Evolutionary conservation across 2,113 vertebrate species (phyloP).

Genomic region (Actenoides hombroni): DNA sequence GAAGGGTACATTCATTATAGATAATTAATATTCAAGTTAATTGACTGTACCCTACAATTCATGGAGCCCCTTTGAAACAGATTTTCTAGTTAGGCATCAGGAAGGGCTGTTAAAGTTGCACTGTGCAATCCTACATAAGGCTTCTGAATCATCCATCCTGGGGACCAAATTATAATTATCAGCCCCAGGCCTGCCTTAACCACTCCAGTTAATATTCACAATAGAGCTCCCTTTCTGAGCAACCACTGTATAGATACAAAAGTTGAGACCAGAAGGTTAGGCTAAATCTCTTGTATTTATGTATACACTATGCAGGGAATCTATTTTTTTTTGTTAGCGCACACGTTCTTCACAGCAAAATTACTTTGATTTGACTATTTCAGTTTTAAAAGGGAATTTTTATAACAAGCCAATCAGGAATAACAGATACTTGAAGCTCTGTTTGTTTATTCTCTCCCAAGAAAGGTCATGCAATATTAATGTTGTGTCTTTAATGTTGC

Average conservation of each 20-base stretch:
- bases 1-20: constrained; percentile 78
- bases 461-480: constrained; percentile 29
- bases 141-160: not conserved
- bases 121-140: not conserved
- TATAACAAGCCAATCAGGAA: constrained; percentile 3
- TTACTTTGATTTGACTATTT: constrained; percentile 43
- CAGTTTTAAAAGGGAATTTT: constrained; percentile 45
- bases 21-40: constrained; percentile 82
- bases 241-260: not conserved
- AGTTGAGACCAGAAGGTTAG: constrained; percentile 31
- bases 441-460: not conserved
- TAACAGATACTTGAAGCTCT: not conserved
- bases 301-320: not conserved
- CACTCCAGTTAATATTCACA: constrained; percentile 17
- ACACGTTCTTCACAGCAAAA: not conserved
- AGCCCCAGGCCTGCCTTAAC: constrained; percentile 9
- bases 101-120: constrained; percentile 52
- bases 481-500: not conserved
- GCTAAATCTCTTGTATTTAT: constrained; percentile 34
- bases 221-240: constrained; percentile 2
- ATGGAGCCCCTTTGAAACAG: constrained; percentile 58
- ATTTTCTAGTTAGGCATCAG: constrained; percentile 26
- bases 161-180: constrained; percentile 33
- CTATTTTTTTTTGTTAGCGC: not conserved
- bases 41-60: constrained; percentile 73